phyloP scores from a whole-genome alignment of 2,797 vertebrate species.

The Masticophis lateralis region DNA sequence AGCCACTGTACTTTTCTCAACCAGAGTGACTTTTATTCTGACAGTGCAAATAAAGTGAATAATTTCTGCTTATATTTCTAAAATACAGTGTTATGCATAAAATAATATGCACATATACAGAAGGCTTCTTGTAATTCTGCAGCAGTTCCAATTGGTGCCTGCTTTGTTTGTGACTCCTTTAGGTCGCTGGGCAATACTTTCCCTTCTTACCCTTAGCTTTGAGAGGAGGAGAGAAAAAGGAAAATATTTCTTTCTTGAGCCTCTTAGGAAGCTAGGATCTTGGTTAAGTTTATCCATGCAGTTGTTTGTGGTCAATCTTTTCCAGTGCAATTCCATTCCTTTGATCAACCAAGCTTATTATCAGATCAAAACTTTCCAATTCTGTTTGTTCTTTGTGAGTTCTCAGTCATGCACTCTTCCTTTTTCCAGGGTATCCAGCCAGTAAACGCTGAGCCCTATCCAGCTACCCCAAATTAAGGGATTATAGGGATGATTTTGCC shows the following conservation, averaged over 20 bases:
- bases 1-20: no score
- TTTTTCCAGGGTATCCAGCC: background rate
- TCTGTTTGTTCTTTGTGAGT: background rate
- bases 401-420: background rate
- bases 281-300: background rate
- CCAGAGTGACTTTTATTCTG: background rate
- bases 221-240: background rate
- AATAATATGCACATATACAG: background rate
- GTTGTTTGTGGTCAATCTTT: background rate
- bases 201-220: background rate
- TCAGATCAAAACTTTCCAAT: background rate
- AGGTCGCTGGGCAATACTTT: background rate
- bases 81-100: background rate
- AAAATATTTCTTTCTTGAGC: background rate
- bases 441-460: no score
- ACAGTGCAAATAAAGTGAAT: background rate
- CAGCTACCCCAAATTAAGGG: no score
- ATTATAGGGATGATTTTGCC: no score
- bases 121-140: background rate
- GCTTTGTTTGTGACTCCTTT: background rate
- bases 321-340: background rate
- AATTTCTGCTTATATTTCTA: background rate
- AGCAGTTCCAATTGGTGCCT: background rate
- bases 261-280: background rate
- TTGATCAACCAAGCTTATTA: background rate